Evolutionary conservation across 1,140 invertebrate species (phyloP), one percentile per base, ranked within the genome.

Genomic region (Calycopis cecrops): DNA sequence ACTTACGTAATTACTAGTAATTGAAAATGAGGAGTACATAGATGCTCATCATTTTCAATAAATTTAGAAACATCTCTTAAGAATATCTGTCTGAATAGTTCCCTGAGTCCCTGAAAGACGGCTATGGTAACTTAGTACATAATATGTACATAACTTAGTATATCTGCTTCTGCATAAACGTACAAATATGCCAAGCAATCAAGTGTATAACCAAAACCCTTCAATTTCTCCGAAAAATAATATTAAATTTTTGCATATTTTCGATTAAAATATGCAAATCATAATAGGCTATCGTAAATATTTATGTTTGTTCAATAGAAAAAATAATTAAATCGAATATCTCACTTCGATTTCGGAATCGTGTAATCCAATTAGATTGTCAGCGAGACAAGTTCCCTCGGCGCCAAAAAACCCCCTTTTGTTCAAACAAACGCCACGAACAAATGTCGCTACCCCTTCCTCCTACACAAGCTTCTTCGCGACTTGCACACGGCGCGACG

Each of bases 381-480:
- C 61, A 63, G 55, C 69, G 63, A 60, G 60, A 64, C 60, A 48
- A 50, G 52, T 58, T 62, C 62, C 47, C 51, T 57, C 38, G 33
- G 60, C 59, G 57, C 65, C 67, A 71, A 79, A 79, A 83, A 81
- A 76, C 67, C 74, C 72, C 73, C 76, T 28, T 28, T 79, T 79
- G 73, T 79, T 73, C 76, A 79, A 83, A 81, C 71, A 78, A 70
- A 62, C 68, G 73, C 69, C 73, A 69, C 57, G 67, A 69, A 66
- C 76, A 76, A 75, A 74, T 67, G 76, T 76, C 77, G 76, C 71
- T 63, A 78, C 72, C 72, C 76, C 69, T 73, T 73, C 64, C 65
- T 66, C 69, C 66, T 63, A 57, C 70, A 76, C 70, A 76, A 75
- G 76, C 59, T 60, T 67, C 81, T 82, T 83, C 81, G 55, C 60